Evolutionary conservation across 1,140 invertebrate species (phyloP).

Genomic region (Ostrea denselamellosa): DNA sequence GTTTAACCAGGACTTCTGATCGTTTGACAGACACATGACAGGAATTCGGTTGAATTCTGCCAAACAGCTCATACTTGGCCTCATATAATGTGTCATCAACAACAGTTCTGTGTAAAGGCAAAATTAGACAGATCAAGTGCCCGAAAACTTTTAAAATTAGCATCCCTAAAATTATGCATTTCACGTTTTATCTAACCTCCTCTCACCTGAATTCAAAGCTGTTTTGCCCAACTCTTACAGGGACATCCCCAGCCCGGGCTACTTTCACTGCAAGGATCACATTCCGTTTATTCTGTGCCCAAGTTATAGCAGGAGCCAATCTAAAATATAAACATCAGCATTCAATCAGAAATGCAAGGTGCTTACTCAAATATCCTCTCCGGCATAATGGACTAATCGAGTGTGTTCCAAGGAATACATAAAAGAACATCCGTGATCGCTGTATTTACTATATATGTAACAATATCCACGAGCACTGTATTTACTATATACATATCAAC

Average conservation of each 20-base stretch:
- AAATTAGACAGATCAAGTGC: not conserved
- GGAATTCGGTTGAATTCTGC: slow-evolving; percentile 48
- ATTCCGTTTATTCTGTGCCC: slow-evolving; percentile 16
- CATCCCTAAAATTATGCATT: too few species aligned
- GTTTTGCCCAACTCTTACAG: not conserved
- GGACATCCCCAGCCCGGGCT: not conserved
- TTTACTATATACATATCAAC: too few species aligned
- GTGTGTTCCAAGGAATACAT: too few species aligned
- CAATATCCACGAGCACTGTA: too few species aligned
- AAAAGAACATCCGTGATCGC: too few species aligned
- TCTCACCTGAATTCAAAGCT: not conserved
- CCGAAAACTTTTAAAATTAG: not conserved
- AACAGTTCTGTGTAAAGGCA: slow-evolving; percentile 50
- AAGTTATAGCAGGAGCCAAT: not conserved
- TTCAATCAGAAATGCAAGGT: too few species aligned
- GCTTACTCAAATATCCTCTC: too few species aligned
- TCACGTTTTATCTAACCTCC: too few species aligned
- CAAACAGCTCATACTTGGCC: slow-evolving; percentile 58
- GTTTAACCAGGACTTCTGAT: slow-evolving; percentile 50
- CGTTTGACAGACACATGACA: slow-evolving; percentile 49
- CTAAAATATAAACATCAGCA: not conserved
- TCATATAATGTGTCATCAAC: slow-evolving; percentile 48
- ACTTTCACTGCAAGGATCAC: not conserved
- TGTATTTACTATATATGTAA: too few species aligned
- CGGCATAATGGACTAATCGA: too few species aligned